phyloP scores from a whole-genome alignment of 35 echinoderm and acorn worm species.

The Chiridota heheva region DNA sequence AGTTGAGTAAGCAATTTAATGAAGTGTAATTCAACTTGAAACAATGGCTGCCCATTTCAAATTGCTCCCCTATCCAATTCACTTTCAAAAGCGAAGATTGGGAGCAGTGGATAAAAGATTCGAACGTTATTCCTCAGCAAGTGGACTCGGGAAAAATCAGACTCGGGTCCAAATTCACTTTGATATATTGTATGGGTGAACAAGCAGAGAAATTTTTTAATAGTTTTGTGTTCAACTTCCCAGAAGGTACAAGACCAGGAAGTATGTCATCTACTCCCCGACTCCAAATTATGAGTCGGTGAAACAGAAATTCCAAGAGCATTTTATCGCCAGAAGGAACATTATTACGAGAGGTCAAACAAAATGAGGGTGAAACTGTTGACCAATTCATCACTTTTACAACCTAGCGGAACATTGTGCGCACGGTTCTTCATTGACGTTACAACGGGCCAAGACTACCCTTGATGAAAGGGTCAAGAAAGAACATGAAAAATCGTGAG shows the following conservation, averaged over 20 bases:
- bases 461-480: constrained; percentile 3
- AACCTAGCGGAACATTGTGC: background rate
- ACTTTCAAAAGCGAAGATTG: constrained; percentile 11
- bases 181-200: constrained; percentile 6
- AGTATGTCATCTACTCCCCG: background rate
- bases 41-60: too few species aligned
- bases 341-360: background rate
- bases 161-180: background rate
- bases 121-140: constrained; percentile 14
- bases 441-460: background rate
- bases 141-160: constrained; percentile 6
- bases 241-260: background rate
- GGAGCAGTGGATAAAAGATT: constrained; percentile 31
- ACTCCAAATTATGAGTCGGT: background rate
- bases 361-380: background rate
- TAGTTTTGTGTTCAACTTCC: background rate
- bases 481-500: background rate
- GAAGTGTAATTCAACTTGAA: too few species aligned
- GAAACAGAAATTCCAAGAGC: background rate
- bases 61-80: too few species aligned
- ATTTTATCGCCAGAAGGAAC: background rate
- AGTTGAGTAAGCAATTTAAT: too few species aligned
- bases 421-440: background rate
- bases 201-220: constrained; percentile 4
- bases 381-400: background rate